Percentiles rank a stretch among this genome's conserved stretches.
Conservation (phyloP, 2,113 vertebrate genomes). For the Petaurus breviceps region DNA sequence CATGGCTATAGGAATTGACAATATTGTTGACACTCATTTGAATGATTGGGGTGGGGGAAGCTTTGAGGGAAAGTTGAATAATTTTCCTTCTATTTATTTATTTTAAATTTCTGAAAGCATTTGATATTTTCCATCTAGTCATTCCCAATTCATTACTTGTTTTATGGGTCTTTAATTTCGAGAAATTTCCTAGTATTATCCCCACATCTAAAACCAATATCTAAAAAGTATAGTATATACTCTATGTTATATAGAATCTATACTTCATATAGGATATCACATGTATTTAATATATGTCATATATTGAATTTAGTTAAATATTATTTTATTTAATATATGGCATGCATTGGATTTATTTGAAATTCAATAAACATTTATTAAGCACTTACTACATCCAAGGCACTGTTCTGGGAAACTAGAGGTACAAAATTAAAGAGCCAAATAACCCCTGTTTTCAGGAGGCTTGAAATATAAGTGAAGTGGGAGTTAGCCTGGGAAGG, state of each 20-base stretch:
- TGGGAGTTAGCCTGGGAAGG: neutral
- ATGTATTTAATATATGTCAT: neutral
- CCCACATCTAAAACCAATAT: neutral
- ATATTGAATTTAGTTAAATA: too few relatives aligned
- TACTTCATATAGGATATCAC: neutral
- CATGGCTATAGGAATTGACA: neutral
- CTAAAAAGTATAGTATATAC: neutral
- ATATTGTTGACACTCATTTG: constrained; percentile 10
- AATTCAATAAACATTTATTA: neutral
- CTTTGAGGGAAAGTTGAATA: neutral
- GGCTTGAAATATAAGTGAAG: neutral
- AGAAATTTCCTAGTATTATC: constrained; percentile 17
- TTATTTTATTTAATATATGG: neutral
- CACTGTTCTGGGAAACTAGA: neutral
- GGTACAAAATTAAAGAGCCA: neutral
- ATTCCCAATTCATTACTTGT: constrained; percentile 27
- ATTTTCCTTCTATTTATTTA: neutral
- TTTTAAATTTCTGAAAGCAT: neutral
- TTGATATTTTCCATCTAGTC: constrained; percentile 11
- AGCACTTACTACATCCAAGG: neutral
- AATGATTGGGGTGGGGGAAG: neutral
- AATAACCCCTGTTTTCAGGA: neutral
- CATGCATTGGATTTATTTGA: neutral
- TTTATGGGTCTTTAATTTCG: constrained; percentile 17
- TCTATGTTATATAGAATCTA: too few relatives aligned